Evolutionary conservation across 2,113 vertebrate genomes (phyloP).

Genomic region (Myrmecophaga tridactyla): DNA sequence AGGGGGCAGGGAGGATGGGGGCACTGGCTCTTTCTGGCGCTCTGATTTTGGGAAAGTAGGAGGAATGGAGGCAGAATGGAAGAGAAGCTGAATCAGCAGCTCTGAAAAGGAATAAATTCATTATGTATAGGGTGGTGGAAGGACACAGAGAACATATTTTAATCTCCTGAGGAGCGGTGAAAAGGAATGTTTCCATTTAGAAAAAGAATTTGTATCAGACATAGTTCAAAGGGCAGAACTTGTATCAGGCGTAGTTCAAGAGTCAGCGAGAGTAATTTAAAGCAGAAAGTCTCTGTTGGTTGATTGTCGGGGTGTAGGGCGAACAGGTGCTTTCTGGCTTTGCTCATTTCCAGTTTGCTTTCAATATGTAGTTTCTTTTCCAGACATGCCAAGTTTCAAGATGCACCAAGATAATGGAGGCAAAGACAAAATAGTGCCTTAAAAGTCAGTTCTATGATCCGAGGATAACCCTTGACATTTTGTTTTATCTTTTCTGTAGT

Average conservation of each 20-base stretch:
- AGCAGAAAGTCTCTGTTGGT: rapidly evolving
- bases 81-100: neutral
- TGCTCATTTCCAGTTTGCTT: rapidly evolving
- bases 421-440: neutral
- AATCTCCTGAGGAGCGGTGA: rapidly evolving
- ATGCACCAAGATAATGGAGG: rapidly evolving
- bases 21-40: rapidly evolving
- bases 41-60: neutral
- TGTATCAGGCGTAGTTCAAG: neutral
- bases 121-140: rapidly evolving
- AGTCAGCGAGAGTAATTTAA: too few species aligned
- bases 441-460: rapidly evolving
- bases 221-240: neutral
- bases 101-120: neutral
- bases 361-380: neutral
- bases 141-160: rapidly evolving
- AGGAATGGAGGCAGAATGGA: too few species aligned
- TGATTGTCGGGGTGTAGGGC: rapidly evolving
- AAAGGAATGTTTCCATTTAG: neutral
- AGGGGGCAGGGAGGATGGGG: rapidly evolving
- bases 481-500: neutral
- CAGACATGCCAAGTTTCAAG: too few species aligned
- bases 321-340: neutral
- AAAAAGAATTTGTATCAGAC: neutral
- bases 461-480: rapidly evolving